Evolutionary conservation across 2,113 vertebrate species (phyloP), one percentile per base, ranked within the genome.

Genomic region (Turdus rufiventris): DNA sequence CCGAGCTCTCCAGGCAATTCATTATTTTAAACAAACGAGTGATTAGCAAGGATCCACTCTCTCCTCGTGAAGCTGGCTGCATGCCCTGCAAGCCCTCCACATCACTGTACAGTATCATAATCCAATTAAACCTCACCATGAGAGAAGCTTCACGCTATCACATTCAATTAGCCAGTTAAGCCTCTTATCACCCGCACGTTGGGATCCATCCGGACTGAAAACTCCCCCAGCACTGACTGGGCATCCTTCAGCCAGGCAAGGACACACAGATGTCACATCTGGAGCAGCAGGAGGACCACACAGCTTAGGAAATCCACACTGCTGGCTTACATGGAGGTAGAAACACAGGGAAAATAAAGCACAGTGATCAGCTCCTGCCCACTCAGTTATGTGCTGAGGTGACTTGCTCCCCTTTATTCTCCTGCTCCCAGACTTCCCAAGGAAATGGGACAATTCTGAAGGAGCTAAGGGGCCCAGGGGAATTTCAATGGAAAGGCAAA

Each of bases 41-140:
- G 90, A 96, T 94, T 96, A 96, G 92, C 40, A 60, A 90, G 88
- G 85, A 95, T 94, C 72, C 79, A 89, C 66, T 84, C 67, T 95
- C 81, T 94, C 90, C 85, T 93, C 43, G 19, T 48, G 88, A 90
- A 85, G 85, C 90, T 93, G 91, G 95, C 93, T 88, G 71, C 67
- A 24, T 12, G 90, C 94, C 96, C 90, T 67, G 79, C 79, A 62
- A 95, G 92, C 65, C 50, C 92, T 91, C 63, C 92, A 21, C 94
- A 72, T 63, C 65, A 38, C 90, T 65, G 90, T 81, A 77, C 85
- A 95, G 83, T 57, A 77, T 89, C 63, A 83, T 96, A 97, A 97
- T 96, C 92, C 95, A 95, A 96, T 96, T 97, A 96, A 97, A 95
- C 43, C 79, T 94, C 95, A 68, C 93, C 91, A 78, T 6, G 57